Evolutionary conservation across 2,113 vertebrate genomes (phyloP).

Genomic region (Dunckerocampus dactyliophorus): DNA sequence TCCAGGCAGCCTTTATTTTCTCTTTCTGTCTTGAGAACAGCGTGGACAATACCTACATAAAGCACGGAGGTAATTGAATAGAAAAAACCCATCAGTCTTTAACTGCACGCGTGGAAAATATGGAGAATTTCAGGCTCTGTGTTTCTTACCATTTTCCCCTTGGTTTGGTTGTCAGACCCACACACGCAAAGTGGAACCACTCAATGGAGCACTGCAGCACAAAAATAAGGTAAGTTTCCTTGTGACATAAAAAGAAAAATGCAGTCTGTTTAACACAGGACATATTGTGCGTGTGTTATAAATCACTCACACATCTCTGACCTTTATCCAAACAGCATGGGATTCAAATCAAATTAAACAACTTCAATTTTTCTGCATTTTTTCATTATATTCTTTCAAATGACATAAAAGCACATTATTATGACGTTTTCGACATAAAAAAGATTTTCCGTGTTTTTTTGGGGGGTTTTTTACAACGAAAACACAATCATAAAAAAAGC

Average conservation of each 20-base stretch:
- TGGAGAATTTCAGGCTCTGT: background rate
- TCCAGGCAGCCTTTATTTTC: constrained; percentile 60
- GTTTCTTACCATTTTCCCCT: constrained; percentile 93
- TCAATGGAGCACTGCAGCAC: constrained; percentile 91
- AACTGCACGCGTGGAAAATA: no score
- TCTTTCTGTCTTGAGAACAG: constrained; percentile 75
- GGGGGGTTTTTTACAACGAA: no score
- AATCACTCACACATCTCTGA: constrained; percentile 6
- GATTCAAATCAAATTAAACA: background rate
- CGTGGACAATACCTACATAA: constrained; percentile 74
- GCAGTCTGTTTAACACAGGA: background rate
- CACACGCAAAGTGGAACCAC: constrained; percentile 99
- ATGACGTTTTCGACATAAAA: constrained; percentile 5
- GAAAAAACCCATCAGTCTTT: background rate
- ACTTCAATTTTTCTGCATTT: background rate
- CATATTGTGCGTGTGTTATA: background rate
- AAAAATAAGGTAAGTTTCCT: constrained; percentile 1
- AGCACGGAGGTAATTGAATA: background rate
- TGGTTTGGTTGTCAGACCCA: constrained; percentile 94
- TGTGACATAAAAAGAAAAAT: constrained; percentile 3
- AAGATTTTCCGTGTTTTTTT: background rate
- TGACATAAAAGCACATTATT: constrained; percentile 2
- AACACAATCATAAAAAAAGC: background rate
- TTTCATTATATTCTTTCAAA: background rate
- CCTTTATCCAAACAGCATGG: constrained; percentile 5